Base-by-base conservation (phyloP, 2,888 invertebrate species). In the Chrysodeixis includens region DNA sequence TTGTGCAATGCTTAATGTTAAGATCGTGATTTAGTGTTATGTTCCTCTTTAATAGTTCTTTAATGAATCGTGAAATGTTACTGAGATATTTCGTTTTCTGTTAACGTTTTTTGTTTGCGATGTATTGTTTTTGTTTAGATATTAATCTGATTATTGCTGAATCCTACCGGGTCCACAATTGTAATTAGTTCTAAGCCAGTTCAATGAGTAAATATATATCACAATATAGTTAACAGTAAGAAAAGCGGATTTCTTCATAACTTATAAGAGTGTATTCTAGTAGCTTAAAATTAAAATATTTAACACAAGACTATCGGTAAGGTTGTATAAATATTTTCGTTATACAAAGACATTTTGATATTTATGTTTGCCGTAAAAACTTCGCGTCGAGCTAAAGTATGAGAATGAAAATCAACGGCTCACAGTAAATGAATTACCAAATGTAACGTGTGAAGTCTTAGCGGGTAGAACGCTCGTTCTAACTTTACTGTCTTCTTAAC, bases 1-100 rank as follows among this genome's bases (percentile, higher is more conserved):
- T 30, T 40, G 18, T 60, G 61, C 57, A 9, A 61, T 61, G 20
- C 46, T 49, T 49, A 20, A 18, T 20, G 46, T 49, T 49, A 49
- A 49, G 46, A 49, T 18, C 46, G 18, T 49, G 46, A 49, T 49
- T 18, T 49, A 49, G 18, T 49, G 46, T 49, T 49, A 49, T 49
- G 46, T 20, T 20, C 18, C 10, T 49, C 46, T 49, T 49, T 49
- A 20, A 49, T 49, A 20, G 46, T 20, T 20, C 18, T 49, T 49
- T 49, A 49, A 20, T 18, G 46, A 49, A 49, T 40, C 40, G 40
- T 40, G 6, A n/a, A 40, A 40, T n/a, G 40, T 40, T 40, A 40
- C n/a, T 40, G n/a, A n/a, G 5, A 6, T n/a, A 40, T 5, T 40
- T n/a, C 14, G 40, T 40, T 40, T 40, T 40, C 7, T 6, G 40